Evolutionary conservation across 2,888 invertebrate genomes (phyloP), one percentile per base, ranked within the genome.

Genomic region (Clostera curtula): DNA sequence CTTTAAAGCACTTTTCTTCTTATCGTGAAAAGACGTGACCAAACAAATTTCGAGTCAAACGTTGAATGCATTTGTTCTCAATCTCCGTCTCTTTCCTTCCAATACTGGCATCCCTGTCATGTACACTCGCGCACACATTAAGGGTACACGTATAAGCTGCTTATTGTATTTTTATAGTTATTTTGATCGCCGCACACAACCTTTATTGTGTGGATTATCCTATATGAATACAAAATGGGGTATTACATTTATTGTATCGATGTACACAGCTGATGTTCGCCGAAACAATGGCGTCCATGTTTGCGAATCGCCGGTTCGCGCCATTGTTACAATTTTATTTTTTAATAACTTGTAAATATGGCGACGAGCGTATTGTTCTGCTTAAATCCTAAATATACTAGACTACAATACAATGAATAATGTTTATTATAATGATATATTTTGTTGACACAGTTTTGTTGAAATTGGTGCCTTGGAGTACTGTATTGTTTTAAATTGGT

Each of bases 121-220:
- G 53, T 60, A 66, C 61, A 64, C 37, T 63, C 67, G 49, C 59
- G 49, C 61, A 61, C 70, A 72, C 68, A 73, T 71, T 66, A 67
- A 66, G 66, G 68, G 63, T 70, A 77, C 77, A 76, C 56, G 71
- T 56, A 63, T 77, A 79, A 76, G 77, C 79, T 71, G 69, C 77
- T 79, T 75, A 80, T 79, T 80, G 79, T 82, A 77, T 74, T 79
- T 82, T 82, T 80, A 80, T 80, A 79, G 79, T 79, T 82, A 82
- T 82, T 82, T 79, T 79, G 79, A 80, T 82, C 72, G 74, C 55
- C 49, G 57, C 65, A 72, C 63, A 72, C 69, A 68, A 57, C 60
- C 60, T 66, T 62, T 61, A 70, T 69, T 68, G 65, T 66, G 46
- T 46, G 63, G 71, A 72, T 70, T 71, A 75, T 75, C 74, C 69